A percentile compares a stretch with the other conserved stretches of the same genome.
Conservation (phyloP, 2,888 invertebrate genomes). For the Mesorhabditis sp. region DNA sequence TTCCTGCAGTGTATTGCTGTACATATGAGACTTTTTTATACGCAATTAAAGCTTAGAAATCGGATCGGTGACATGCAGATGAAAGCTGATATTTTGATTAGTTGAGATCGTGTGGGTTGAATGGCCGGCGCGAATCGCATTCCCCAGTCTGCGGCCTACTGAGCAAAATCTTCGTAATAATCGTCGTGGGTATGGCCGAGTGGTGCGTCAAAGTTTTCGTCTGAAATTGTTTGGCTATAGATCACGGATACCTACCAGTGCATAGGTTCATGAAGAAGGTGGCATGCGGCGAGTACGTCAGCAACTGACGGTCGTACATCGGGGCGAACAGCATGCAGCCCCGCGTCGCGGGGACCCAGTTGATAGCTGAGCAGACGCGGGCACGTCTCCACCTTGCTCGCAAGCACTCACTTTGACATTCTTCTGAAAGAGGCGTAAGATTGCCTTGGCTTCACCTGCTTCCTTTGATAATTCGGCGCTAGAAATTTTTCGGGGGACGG, state of each 20-base stretch:
- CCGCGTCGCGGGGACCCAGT: neutral
- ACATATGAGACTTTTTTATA: too few species aligned
- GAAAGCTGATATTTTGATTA: too few species aligned
- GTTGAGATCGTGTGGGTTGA: too few species aligned
- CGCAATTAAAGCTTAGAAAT: too few species aligned
- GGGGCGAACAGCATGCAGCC: neutral
- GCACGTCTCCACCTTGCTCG: neutral
- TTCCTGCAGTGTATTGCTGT: too few species aligned
- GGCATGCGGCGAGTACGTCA: neutral
- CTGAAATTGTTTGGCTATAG: neutral
- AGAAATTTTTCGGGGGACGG: too few species aligned
- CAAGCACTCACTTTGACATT: conserved; percentile 6
- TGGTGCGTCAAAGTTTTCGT: neutral
- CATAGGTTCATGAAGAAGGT: conserved; percentile 6
- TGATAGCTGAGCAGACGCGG: neutral
- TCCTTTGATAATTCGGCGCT: too few species aligned
- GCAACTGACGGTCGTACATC: neutral
- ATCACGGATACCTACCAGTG: neutral
- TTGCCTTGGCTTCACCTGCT: too few species aligned
- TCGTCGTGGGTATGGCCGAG: neutral
- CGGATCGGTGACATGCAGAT: too few species aligned
- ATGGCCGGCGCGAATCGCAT: too few species aligned
- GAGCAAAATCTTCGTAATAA: conserved; percentile 6
- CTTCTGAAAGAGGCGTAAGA: neutral
- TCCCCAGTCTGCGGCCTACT: neutral